Evolutionary conservation across 2,113 vertebrate genomes (phyloP).

Genomic region (Macroglossus sobrinus): DNA sequence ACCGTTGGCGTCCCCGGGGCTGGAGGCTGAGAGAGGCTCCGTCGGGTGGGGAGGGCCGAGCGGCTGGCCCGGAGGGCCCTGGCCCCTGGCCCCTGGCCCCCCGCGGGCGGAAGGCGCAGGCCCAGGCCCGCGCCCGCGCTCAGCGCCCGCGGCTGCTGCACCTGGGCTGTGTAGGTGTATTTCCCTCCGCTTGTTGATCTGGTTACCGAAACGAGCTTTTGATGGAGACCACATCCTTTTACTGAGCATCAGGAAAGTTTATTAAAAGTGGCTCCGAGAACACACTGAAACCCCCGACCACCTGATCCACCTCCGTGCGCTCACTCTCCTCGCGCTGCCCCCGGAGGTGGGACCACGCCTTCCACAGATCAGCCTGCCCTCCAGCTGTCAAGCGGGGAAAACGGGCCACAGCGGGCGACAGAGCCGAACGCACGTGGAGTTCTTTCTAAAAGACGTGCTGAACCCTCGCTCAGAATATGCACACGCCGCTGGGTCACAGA

Average conservation of each 20-base stretch:
- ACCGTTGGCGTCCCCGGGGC: not conserved
- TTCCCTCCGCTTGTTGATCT: conserved; percentile 84
- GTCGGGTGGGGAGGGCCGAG: accelerated
- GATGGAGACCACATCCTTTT: conserved; percentile 88
- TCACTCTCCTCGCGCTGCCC: conserved; percentile 66
- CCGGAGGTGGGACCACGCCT: conserved; percentile 68
- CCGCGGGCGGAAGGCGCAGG: not conserved
- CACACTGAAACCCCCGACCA: conserved; percentile 60
- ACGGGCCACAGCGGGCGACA: not conserved
- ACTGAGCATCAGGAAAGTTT: conserved; percentile 78
- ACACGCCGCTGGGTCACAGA: not conserved
- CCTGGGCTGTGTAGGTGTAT: conserved; percentile 85
- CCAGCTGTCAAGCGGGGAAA: conserved; percentile 54
- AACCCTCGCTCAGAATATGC: not conserved
- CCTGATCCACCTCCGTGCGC: conserved; percentile 54
- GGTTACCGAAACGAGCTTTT: conserved; percentile 83
- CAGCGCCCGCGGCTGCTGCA: conserved; percentile 53
- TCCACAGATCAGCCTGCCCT: conserved; percentile 74
- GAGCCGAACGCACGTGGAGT: not conserved
- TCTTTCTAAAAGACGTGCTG: not conserved
- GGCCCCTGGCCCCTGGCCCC: no score
- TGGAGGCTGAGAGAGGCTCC: accelerated
- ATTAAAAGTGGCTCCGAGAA: conserved; percentile 81
- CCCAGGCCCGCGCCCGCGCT: not conserved
- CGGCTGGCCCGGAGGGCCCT: not conserved